Evolutionary conservation across 2,113 vertebrate genomes (phyloP).

Genomic region (Oriolus oriolus): DNA sequence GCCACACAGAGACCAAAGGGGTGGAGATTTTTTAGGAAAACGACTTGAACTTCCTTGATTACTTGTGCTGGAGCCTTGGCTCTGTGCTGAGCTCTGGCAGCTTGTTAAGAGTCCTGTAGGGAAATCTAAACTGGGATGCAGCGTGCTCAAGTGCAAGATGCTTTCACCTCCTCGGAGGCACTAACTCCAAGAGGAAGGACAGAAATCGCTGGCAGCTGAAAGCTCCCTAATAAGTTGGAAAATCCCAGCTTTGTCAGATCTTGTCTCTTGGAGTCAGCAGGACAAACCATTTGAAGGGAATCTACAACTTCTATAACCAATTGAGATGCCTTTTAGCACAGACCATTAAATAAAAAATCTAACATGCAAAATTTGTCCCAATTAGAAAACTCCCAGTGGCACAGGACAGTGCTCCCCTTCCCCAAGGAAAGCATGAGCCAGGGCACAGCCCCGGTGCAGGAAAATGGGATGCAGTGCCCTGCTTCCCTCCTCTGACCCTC

Average conservation of each 20-base stretch:
- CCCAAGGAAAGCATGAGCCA: not conserved
- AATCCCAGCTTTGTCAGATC: not conserved
- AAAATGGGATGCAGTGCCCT: accelerated
- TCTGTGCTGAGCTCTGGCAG: not conserved
- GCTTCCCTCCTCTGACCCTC: not conserved
- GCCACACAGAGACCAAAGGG: not conserved
- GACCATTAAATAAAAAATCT: not conserved
- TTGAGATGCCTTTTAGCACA: not conserved
- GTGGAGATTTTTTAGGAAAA: not conserved
- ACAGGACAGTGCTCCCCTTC: not conserved
- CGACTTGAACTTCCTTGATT: not conserved
- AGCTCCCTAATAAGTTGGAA: not conserved
- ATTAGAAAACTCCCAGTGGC: not conserved
- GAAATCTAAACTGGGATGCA: not conserved
- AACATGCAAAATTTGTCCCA: not conserved
- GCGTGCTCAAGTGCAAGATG: not conserved
- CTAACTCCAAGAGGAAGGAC: not conserved
- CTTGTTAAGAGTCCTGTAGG: not conserved
- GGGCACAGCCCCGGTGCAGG: accelerated
- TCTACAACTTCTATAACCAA: not conserved
- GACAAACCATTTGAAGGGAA: not conserved
- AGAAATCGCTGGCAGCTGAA: not conserved
- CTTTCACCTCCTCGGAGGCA: not conserved
- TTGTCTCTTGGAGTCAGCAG: not conserved
- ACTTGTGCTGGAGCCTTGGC: not conserved